A percentile compares a stretch with the other conserved stretches of the same genome.
Evolutionary conservation across 2,113 vertebrate species (phyloP).

Genomic region (Pseudolaguvia tuberculata): DNA sequence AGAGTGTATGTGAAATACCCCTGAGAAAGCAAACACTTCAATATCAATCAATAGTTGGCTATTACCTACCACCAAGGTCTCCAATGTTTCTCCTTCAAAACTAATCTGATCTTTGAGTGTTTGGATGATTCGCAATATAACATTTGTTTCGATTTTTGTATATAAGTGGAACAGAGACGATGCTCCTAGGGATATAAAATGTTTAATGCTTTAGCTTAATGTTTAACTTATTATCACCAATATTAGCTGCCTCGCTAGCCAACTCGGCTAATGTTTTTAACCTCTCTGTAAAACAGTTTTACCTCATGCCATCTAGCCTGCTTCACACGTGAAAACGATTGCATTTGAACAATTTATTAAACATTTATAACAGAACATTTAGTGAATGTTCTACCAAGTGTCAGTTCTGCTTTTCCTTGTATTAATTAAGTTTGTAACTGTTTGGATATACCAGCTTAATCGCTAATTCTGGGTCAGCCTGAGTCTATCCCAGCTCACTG

Average conservation of each 20-base stretch:
- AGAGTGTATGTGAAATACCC: slow-evolving; percentile 20
- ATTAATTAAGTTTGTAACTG: neutral
- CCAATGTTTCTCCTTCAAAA: slow-evolving; percentile 23
- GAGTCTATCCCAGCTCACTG: too few relatives aligned
- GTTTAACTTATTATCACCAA: slow-evolving; percentile 4
- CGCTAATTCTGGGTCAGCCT: too few relatives aligned
- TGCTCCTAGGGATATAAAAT: slow-evolving; percentile 10
- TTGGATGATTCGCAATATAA: slow-evolving; percentile 30
- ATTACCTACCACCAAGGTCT: slow-evolving; percentile 42
- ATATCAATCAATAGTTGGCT: slow-evolving; percentile 38
- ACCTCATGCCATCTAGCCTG: neutral
- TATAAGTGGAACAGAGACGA: slow-evolving; percentile 2
- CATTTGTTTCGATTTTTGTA: slow-evolving; percentile 31
- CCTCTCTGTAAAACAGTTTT: neutral
- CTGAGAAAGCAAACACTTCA: slow-evolving; percentile 39
- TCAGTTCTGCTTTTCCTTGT: too few relatives aligned
- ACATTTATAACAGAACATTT: too few relatives aligned
- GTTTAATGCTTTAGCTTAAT: neutral
- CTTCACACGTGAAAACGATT: neutral
- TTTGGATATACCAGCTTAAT: too few relatives aligned
- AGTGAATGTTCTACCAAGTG: neutral
- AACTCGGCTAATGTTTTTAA: neutral
- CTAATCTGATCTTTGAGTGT: slow-evolving; percentile 29
- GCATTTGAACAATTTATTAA: too few relatives aligned
- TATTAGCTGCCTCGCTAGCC: slow-evolving; percentile 8